These are phyloP conservation scores for Peucedramus taeniatus DNA, from an alignment of 2,113 vertebrate genomes.

Conservation along the genomic window DNA sequence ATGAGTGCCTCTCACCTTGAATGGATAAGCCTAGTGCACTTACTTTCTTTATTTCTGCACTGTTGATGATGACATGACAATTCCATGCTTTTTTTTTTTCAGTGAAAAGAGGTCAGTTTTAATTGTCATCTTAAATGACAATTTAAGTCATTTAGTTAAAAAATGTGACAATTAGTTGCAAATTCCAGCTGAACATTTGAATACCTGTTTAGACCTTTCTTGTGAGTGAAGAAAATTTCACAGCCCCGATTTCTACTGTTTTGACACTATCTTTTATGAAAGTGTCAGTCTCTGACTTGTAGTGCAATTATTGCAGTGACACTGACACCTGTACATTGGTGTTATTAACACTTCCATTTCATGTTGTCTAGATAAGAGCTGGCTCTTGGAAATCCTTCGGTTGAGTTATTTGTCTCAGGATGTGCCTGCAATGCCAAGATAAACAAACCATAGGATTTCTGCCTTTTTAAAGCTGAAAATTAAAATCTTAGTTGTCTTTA, in stretches of 20 bases:
- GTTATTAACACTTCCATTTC: constrained; percentile 52
- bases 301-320: constrained; percentile 29
- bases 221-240: background rate
- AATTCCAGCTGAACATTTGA: background rate
- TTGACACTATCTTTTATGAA: constrained; percentile 30
- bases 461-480: background rate
- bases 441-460: background rate
- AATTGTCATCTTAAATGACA: background rate
- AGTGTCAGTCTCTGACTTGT: constrained; percentile 38
- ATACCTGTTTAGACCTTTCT: background rate
- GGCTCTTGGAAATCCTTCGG: background rate
- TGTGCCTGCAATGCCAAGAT: background rate
- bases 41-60: background rate
- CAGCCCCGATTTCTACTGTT: constrained; percentile 14
- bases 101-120: background rate
- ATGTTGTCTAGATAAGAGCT: background rate
- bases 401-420: constrained; percentile 11
- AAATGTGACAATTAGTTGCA: no score
- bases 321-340: constrained; percentile 34
- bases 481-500: background rate
- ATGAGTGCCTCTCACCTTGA: background rate
- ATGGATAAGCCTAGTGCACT: background rate
- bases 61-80: background rate
- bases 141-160: no score
- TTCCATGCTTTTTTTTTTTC: background rate